These are phyloP conservation scores for Subacronicta megacephala DNA, from an alignment of 2,888 invertebrate species.

Conservation along the genomic window DNA sequence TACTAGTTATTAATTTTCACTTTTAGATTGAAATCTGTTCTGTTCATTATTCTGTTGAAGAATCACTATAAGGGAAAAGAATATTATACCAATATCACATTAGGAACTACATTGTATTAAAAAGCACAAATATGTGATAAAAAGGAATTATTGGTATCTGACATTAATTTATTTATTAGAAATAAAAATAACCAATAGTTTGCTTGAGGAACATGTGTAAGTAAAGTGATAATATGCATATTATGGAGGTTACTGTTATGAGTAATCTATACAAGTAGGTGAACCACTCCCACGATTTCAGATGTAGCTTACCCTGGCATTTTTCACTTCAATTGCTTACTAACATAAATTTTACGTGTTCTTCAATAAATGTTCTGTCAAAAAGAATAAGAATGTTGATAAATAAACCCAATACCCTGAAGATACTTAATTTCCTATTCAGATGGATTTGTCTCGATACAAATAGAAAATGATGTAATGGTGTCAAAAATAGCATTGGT, in stretches of 20 bases:
- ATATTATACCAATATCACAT: no score
- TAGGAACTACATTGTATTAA: no score
- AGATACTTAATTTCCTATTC: slow-evolving; percentile 13
- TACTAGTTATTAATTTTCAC: no score
- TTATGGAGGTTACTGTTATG: slow-evolving; percentile 67
- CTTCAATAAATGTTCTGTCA: slow-evolving; percentile 69
- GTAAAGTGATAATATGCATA: slow-evolving; percentile 27
- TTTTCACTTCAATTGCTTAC: slow-evolving; percentile 69
- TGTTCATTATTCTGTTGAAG: no score
- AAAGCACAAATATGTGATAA: no score
- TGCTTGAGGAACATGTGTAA: neutral
- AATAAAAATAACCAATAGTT: no score
- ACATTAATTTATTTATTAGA: neutral
- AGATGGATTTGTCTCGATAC: slow-evolving; percentile 25
- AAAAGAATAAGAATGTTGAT: slow-evolving; percentile 68
- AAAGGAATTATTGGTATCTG: no score
- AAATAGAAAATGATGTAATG: slow-evolving; percentile 75
- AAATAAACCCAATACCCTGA: slow-evolving; percentile 34
- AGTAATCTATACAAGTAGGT: slow-evolving; percentile 68
- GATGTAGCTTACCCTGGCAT: slow-evolving; percentile 87
- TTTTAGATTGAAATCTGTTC: no score
- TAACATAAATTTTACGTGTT: slow-evolving; percentile 53
- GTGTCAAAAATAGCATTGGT: slow-evolving; percentile 63
- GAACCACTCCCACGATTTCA: slow-evolving; percentile 82
- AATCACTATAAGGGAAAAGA: no score